These are phyloP conservation scores for Epinephelus moara DNA, from an alignment of 2,113 vertebrate genomes.

Conservation along the genomic window DNA sequence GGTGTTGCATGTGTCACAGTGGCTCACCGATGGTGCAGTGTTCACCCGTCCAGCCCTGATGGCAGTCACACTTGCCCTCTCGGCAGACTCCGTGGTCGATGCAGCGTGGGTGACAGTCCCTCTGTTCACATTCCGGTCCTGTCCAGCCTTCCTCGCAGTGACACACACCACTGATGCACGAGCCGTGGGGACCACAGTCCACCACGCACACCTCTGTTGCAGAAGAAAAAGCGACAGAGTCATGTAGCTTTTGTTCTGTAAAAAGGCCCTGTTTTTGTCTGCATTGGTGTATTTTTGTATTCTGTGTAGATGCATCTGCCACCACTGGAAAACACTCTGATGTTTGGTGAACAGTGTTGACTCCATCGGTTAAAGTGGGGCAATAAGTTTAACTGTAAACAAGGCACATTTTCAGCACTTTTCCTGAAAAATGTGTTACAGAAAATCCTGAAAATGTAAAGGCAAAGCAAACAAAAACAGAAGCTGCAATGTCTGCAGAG, in stretches of 20 bases:
- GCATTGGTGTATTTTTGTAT: conserved; percentile 41
- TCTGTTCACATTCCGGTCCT: conserved; percentile 90
- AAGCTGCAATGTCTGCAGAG: neutral
- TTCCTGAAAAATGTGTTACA: neutral
- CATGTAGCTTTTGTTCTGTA: conserved; percentile 49
- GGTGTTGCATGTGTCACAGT: conserved; percentile 35
- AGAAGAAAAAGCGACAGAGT: conserved; percentile 39
- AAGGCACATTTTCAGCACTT: conserved; percentile 3
- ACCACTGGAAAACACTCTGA: conserved; percentile 36
- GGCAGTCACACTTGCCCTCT: conserved; percentile 97
- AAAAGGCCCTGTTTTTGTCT: neutral
- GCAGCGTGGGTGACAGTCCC: conserved; percentile 96
- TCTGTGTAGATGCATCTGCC: conserved; percentile 44
- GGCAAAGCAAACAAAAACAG: neutral
- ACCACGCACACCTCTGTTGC: conserved; percentile 90
- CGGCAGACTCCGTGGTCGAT: conserved; percentile 95
- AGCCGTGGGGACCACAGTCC: conserved; percentile 93
- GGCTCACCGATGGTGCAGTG: conserved; percentile 96
- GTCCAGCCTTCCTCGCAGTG: conserved; percentile 98
- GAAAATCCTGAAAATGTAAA: conserved; percentile 1
- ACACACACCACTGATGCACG: conserved; percentile 92
- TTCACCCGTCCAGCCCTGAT: conserved; percentile 98
- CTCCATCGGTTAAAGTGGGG: conserved; percentile 42
- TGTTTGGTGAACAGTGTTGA: conserved; percentile 46
- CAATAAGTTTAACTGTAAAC: conserved; percentile 56